phyloP scores from a whole-genome alignment of 2,888 invertebrate species.

The Ligdia adustata region DNA sequence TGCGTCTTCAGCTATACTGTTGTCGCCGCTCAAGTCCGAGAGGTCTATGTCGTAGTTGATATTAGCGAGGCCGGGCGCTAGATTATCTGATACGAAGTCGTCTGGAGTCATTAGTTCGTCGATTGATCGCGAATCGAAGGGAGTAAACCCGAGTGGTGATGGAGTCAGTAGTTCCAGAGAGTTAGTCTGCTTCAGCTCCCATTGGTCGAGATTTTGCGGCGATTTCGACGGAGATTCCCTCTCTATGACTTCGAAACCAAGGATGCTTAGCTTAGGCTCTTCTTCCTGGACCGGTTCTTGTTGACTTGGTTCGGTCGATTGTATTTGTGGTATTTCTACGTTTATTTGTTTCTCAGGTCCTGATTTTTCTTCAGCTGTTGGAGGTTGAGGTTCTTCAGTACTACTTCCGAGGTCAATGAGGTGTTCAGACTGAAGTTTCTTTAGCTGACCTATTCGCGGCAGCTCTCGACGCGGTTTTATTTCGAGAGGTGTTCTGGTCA shows the following conservation, averaged over 20 bases:
- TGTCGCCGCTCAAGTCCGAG: conserved; percentile 89
- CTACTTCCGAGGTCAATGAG: conserved; percentile 56
- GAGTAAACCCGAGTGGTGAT: conserved; percentile 81
- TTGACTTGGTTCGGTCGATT: conserved; percentile 21
- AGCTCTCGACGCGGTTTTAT: conserved; percentile 66
- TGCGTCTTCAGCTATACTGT: conserved; percentile 85
- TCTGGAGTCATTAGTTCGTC: conserved; percentile 86
- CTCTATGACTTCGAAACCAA: conserved; percentile 63
- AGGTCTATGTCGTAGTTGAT: conserved; percentile 91
- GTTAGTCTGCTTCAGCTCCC: conserved; percentile 65
- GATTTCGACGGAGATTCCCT: conserved; percentile 64
- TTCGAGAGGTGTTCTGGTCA: conserved; percentile 89
- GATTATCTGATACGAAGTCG: conserved; percentile 78
- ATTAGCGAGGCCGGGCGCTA: conserved; percentile 86
- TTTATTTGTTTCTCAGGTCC: not conserved
- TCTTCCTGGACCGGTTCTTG: no score
- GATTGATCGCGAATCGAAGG: conserved; percentile 84
- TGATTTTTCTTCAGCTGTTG: not conserved
- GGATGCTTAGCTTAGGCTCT: conserved; percentile 58
- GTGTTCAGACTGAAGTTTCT: conserved; percentile 50
- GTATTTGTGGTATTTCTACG: conserved; percentile 27
- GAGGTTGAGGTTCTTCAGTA: conserved; percentile 9
- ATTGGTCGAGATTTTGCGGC: conserved; percentile 56
- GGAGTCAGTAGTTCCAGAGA: conserved; percentile 84
- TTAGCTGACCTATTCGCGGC: conserved; percentile 61